Base-by-base conservation (phyloP, 2,113 vertebrate species). In the Malurus elegans region DNA sequence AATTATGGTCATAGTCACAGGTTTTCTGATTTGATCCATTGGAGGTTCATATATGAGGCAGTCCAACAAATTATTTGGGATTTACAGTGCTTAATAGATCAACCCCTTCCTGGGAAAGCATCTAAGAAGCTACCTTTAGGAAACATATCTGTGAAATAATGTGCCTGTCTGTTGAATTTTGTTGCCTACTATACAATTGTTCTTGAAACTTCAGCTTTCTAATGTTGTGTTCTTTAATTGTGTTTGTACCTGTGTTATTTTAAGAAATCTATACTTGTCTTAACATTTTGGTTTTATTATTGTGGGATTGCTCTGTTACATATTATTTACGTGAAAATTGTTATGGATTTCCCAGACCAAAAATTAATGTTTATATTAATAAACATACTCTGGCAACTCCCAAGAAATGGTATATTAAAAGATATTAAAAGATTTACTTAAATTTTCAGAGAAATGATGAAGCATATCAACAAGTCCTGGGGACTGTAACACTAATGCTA, bases 351-450 rank as follows among this genome's bases (percentile, higher is more conserved):
- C 40, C 45, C 23, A 93, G 78, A 90, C 86, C 80, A 95, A 95
- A 93, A 95, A 58, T 44, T 57, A 45, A 50, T 85, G 82, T 80
- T 95, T 93, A 56, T 87, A 42, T 90, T 71, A 95, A 96, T 96
- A 96, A 96, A 96, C 32, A 87, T 67, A 64, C 18, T 93, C 70
- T 96, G 78, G 24, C 36, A 90, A 89, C 57, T 85, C 57, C 13
- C 7, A 81, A 71, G 29, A 81, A 93, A 84, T 79, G 21, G 69
- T 87, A 87, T 67, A 71, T 93, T 95, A 85, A 81, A 60, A 87
- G 18, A 56, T 42, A 57, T 0, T 84, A 54, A 6, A 71, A 51
- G 67, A 71, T 62, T 23, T 8, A 42, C 12, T 72, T 79, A 45
- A 45, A 48, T 71, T 64, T 54, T 23, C 9, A 70, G 64, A 34